Evolutionary conservation across 1,140 invertebrate species (phyloP), one percentile per base, ranked within the genome.

Genomic region (Drosophila arizonae): DNA sequence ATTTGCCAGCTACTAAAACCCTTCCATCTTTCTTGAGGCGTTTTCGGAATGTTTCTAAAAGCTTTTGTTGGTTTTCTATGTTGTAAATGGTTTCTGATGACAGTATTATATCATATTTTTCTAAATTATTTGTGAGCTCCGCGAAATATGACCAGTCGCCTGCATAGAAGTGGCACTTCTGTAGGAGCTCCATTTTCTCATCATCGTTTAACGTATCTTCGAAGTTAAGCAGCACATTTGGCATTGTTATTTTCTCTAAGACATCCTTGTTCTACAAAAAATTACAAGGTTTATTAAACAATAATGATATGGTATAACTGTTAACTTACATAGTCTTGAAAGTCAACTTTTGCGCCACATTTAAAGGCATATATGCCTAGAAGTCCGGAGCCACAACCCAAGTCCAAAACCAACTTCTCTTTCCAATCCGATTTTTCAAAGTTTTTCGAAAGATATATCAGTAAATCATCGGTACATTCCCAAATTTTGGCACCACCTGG

Each of bases 71-170:
- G 92, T 96, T 96, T 1, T 94, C 92, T 43, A 94, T 88, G 93
- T 97, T 97, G 82, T 98, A 98, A 81, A 98, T 98, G 1, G 97
- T 98, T 93, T 98, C 97, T 48, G 96, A 96, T 6, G 96, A 97
- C 2, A 98, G 92, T 81, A 98, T 98, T 21, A 95, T 85, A 91
- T 98, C 97, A 93, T 95, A 98, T 79, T 94, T 94, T 67, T 93
- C 78, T 26, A 82, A 64, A 45, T 94, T 85, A 48, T 81, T 65
- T 21, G 93, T 88, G 46, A 94, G 86, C 24, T 93, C 82, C 17
- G 92, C 73, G 79, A 97, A 95, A 24, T 94, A 94, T 21, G 90
- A 77, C 97, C 97, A 98, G 90, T 97, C 97, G 3, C 97, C 97
- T 67, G 94, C 93, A 90, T 95, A 97, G 93, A 96, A 97, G 91